Evolutionary conservation across 2,888 invertebrate species (phyloP).

Genomic region (Metacarcinus magister): DNA sequence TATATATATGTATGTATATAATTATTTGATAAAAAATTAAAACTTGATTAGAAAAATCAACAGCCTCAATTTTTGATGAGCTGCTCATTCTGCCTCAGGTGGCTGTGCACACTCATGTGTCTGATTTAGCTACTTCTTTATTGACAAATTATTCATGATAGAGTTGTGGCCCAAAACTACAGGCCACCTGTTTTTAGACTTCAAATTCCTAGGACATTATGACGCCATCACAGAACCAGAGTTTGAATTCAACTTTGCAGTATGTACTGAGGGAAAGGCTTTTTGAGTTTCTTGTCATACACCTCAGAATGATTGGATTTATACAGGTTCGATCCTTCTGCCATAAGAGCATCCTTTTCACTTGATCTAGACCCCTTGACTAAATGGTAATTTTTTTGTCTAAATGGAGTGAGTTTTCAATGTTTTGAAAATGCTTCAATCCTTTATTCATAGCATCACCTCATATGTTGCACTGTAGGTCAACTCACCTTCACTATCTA

Average conservation of each 20-base stretch:
- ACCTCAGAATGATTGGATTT: neutral
- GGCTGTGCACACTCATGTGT: neutral
- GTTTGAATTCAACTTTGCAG: neutral
- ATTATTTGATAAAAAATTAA: neutral
- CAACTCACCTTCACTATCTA: neutral
- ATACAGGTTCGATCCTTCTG: neutral
- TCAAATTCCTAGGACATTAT: neutral
- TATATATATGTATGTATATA: no score
- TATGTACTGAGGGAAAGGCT: neutral
- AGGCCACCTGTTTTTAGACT: neutral
- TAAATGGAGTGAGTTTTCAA: neutral
- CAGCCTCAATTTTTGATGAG: neutral
- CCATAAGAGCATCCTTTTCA: neutral
- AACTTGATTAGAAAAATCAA: neutral
- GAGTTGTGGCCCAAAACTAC: neutral
- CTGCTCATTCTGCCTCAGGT: neutral
- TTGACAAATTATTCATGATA: neutral
- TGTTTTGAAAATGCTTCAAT: neutral
- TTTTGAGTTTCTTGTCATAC: neutral
- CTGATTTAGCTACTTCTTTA: neutral
- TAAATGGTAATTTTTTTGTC: neutral
- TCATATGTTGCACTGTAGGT: neutral
- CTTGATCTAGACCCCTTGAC: neutral
- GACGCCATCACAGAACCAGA: neutral
- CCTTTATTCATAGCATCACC: neutral